Percentiles rank a stretch among this genome's conserved stretches.
Conservation (phyloP, 2,797 vertebrate genomes). For the Tolypeutes matacus region DNA sequence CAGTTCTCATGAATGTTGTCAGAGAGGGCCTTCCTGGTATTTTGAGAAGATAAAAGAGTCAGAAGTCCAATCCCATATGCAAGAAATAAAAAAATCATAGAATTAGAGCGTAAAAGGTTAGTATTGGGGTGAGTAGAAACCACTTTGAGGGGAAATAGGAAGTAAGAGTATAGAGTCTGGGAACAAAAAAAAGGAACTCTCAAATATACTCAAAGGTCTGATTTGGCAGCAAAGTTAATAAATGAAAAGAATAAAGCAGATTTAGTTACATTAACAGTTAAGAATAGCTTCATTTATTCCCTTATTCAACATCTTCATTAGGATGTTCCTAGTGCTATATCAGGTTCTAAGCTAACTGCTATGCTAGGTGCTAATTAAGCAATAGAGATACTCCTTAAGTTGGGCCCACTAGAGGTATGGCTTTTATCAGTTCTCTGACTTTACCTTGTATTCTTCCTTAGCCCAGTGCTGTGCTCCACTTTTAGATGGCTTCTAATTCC, state of each 20-base stretch:
- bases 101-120: neutral
- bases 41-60: neutral
- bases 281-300: neutral
- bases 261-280: slow-evolving; percentile 1
- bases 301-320: neutral
- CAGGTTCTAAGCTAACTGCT: neutral
- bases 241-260: neutral
- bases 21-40: neutral
- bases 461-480: neutral
- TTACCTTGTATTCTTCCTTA: neutral
- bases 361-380: slow-evolving; percentile 20
- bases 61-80: neutral
- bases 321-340: neutral
- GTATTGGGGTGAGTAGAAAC: neutral
- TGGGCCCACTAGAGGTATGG: neutral
- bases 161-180: neutral
- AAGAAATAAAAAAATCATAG: neutral
- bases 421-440: neutral
- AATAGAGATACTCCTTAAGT: neutral
- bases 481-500: neutral
- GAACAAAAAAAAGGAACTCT: neutral
- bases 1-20: neutral
- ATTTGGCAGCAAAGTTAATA: neutral
- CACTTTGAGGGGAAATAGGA: neutral
- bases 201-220: neutral